phyloP scores from a whole-genome alignment of 2,888 invertebrate genomes.

The Boloria selene region DNA sequence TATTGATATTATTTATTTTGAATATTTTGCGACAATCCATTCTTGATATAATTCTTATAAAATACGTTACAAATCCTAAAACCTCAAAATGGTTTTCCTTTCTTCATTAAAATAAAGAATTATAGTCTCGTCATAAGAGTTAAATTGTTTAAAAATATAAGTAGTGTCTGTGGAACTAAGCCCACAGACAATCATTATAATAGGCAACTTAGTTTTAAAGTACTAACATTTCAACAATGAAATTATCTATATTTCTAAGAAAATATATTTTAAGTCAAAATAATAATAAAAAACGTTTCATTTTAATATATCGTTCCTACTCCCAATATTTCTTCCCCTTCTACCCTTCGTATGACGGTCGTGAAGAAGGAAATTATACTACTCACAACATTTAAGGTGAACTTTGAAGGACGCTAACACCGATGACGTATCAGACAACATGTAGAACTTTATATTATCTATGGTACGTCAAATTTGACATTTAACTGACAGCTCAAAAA shows the following conservation, averaged over 20 bases:
- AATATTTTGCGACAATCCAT: conserved; percentile 6
- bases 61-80: conserved; percentile 4
- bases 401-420: conserved; percentile 24
- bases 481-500: conserved; percentile 2
- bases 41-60: neutral
- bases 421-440: conserved; percentile 32
- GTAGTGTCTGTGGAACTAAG: neutral
- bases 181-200: conserved; percentile 1
- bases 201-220: conserved; percentile 1
- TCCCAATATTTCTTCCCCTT: neutral
- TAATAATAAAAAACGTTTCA: neutral
- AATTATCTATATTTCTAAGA: conserved; percentile 1
- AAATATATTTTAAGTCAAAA: neutral
- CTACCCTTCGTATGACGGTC: conserved; percentile 4
- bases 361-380: conserved; percentile 16
- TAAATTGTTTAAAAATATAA: conserved; percentile 11
- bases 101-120: conserved; percentile 10
- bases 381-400: conserved; percentile 19
- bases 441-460: conserved; percentile 24
- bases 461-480: conserved; percentile 22
- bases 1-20: conserved; percentile 4
- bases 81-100: neutral
- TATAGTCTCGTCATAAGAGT: conserved; percentile 19
- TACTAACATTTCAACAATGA: neutral
- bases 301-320: neutral